Evolutionary conservation across 2,888 invertebrate genomes (phyloP).

Genomic region (Exephanes ischioxanthus): DNA sequence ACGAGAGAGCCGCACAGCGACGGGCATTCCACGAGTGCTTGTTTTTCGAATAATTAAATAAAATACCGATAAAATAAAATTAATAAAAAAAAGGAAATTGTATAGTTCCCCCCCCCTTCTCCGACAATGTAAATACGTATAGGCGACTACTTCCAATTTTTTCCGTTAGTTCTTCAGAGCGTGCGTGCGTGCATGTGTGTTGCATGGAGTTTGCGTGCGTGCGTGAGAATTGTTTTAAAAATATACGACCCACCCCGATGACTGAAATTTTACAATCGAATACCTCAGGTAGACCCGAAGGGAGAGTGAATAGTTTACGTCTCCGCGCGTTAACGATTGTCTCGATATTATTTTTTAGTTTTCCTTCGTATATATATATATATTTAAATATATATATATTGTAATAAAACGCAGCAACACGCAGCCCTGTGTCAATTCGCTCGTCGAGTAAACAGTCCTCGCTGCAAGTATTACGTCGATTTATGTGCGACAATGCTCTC

Average conservation of each 20-base stretch:
- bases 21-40: conserved; percentile 78
- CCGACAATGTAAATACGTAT: conserved; percentile 70
- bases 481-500: conserved; percentile 22
- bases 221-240: conserved; percentile 56
- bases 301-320: conserved; percentile 40
- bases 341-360: conserved; percentile 36
- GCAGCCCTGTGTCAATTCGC: conserved; percentile 39
- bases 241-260: conserved; percentile 61
- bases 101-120: conserved; percentile 45
- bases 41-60: conserved; percentile 72
- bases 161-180: conserved; percentile 53
- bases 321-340: conserved; percentile 29
- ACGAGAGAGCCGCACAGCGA: conserved; percentile 46
- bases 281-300: conserved; percentile 68
- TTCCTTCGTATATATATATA: conserved; percentile 4
- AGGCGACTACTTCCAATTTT: conserved; percentile 76
- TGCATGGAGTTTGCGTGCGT: conserved; percentile 49
- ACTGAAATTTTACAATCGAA: conserved; percentile 71
- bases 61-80: conserved; percentile 45
- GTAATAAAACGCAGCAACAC: conserved; percentile 7
- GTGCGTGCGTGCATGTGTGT: conserved; percentile 59
- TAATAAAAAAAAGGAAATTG: conserved; percentile 62
- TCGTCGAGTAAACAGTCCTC: conserved; percentile 46
- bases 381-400: background rate
- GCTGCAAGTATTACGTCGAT: conserved; percentile 58